Evolutionary conservation across 1,140 invertebrate genomes (phyloP).

Genomic region (Belonocnema kinseyi): DNA sequence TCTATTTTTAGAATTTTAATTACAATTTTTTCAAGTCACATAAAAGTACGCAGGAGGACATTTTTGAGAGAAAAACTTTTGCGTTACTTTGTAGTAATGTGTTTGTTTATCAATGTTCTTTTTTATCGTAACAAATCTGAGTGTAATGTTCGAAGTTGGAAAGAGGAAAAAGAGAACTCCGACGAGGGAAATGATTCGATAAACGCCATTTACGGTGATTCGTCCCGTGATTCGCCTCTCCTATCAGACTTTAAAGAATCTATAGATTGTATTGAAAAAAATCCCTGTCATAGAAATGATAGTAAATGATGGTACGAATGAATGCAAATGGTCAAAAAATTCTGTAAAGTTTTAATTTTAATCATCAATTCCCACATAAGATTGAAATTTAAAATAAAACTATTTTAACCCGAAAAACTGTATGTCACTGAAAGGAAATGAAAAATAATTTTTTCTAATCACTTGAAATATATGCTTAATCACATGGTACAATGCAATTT

Average conservation of each 20-base stretch:
- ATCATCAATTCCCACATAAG: neutral
- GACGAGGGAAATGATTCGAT: conserved; percentile 22
- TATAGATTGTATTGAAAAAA: conserved; percentile 10
- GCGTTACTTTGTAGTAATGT: neutral
- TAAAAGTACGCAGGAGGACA: too few species aligned
- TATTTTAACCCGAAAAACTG: too few species aligned
- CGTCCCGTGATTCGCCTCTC: conserved; percentile 1
- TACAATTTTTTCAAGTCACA: too few species aligned
- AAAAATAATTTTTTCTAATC: too few species aligned
- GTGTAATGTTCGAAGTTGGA: neutral
- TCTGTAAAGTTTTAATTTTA: neutral
- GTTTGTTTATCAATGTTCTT: conserved; percentile 4
- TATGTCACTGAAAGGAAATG: too few species aligned
- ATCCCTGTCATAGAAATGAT: neutral
- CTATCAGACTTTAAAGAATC: conserved; percentile 3
- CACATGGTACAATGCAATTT: too few species aligned
- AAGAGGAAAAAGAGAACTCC: conserved; percentile 2
- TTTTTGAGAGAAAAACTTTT: neutral
- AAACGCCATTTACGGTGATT: conserved; percentile 22
- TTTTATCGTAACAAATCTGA: conserved; percentile 2
- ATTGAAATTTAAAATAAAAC: too few species aligned
- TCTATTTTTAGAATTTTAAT: too few species aligned
- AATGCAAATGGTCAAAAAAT: neutral
- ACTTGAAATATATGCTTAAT: too few species aligned
- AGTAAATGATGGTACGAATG: neutral